Evolutionary conservation across 2,888 invertebrate genomes (phyloP), one percentile per base, ranked within the genome.

Genomic region (Drosophila putrida): DNA sequence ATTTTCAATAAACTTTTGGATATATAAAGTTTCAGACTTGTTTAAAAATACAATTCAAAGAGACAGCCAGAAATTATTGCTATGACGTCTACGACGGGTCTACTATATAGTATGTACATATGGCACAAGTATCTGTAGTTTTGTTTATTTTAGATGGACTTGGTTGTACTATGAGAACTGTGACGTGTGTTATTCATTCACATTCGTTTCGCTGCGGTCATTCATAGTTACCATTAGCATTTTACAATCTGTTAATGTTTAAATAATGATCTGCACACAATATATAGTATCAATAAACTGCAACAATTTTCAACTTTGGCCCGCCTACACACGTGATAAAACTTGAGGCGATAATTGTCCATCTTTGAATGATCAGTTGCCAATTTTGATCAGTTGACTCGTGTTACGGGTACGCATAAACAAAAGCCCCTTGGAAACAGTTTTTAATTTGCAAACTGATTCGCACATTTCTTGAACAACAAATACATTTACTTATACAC

Each of bases 321-420:
- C 41, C 65, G 59, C 79, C 82, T 51, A 73, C 80, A 70, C 69
- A 79, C 75, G 77, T 83, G 77, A 64, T 54, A 70, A 58, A 71
- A 71, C 68, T 53, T 46, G n/a, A 68, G 71, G 44, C 69, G 81
- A 51, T 82, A 83, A 83, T 83, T 71, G 31, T 27, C 50, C 6
- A 10, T 54, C 8, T n/a, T n/a, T n/a, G n/a, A n/a, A n/a, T n/a
- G n/a, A n/a, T n/a, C n/a, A n/a, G n/a, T n/a, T n/a, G 47, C 5
- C 49, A 49, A 64, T 62, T 49, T 68, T 51, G 75, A 78, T 83
- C 79, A 64, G 1, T 84, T 84, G 82, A 84, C 82, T 82, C 51
- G 78, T 57, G 67, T 68, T 73, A 50, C 78, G 35, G 64, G 82
- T 68, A 67, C 38, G 15, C 39, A 72, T 72, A 60, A 72, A 72